Base-by-base conservation (phyloP, 2,797 vertebrate genomes). In the Pelodytes ibericus region DNA sequence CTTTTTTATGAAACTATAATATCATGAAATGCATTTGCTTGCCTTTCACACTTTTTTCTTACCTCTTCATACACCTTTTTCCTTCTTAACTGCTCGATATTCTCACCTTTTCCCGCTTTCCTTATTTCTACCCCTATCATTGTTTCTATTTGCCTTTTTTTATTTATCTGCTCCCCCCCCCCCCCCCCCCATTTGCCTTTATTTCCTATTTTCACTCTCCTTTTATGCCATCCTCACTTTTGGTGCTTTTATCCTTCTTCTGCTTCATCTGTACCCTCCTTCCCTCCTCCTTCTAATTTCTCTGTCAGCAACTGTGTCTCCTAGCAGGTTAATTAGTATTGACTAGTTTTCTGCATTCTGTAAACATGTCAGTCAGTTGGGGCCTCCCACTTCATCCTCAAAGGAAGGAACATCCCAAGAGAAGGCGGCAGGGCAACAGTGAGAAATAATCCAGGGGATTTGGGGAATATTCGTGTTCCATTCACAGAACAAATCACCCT, bases 311-410 rank as follows among this genome's bases (percentile, higher is more conserved):
- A 61, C 74, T 76, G 68, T 71, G 74, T 79, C 77, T 74, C 64
- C 77, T 72, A 22, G 69, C 69, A 80, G 68, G 72, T 72, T 75
- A 80, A 75, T 75, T 80, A 75, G 61, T 75, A 80, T 76, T 72
- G 69, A 75, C 67, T 75, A 72, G 70, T 77, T 81, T 81, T 72
- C 79, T 77, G 74, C 80, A 64, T 66, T 77, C 70, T 72, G 64
- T 72, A 80, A 72, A 76, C 71, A 68, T 81, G 74, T 69, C 74
- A 72, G 56, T 81, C 77, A 74, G 64, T 64, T 15, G 64, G 71
- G 77, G 66, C 71, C 69, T 73, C 71, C 75, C 30, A 62, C 56
- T 66, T 31, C 63, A 72, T 79, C 41, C 70, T 73, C 76, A 62
- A 56, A 72, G 73, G 68, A 75, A 25, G 74, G 68, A 68, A 72